Conservation (phyloP, 1,140 invertebrate genomes). For the Grapholita molesta region DNA sequence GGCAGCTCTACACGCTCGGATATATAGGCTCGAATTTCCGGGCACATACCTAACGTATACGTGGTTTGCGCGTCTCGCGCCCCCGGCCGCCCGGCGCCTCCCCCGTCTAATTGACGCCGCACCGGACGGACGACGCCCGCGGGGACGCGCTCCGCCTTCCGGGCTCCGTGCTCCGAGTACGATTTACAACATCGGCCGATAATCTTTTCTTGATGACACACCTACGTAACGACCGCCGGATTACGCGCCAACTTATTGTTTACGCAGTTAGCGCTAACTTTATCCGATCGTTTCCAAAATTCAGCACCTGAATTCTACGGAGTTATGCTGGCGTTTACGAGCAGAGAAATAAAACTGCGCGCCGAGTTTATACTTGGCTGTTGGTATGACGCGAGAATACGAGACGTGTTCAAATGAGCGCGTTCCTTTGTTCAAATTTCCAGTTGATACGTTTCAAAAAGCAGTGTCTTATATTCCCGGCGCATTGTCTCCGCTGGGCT, state of each 20-base stretch:
- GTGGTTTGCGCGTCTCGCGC: slow-evolving; percentile 38
- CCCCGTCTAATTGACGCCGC: slow-evolving; percentile 64
- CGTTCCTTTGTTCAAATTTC: neutral
- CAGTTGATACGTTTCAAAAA: neutral
- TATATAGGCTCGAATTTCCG: slow-evolving; percentile 62
- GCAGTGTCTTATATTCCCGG: neutral
- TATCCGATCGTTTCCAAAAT: neutral
- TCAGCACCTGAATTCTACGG: neutral
- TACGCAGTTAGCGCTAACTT: neutral
- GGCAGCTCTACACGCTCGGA: slow-evolving; percentile 37
- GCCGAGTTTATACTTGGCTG: neutral
- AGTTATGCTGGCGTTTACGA: neutral
- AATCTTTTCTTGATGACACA: slow-evolving; percentile 71
- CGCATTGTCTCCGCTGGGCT: neutral
- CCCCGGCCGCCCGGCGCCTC: slow-evolving; percentile 25
- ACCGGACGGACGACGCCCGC: slow-evolving; percentile 60
- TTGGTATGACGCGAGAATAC: neutral
- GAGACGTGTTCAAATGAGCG: neutral
- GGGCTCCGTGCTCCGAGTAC: slow-evolving; percentile 42
- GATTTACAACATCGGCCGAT: slow-evolving; percentile 65
- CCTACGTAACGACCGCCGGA: slow-evolving; percentile 6
- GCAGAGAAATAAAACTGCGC: neutral
- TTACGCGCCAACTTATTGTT: slow-evolving; percentile 15
- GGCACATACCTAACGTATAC: slow-evolving; percentile 54
- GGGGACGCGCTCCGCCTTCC: slow-evolving; percentile 58